Evolutionary conservation across 92 coral and sea anemone species (phyloP).

Genomic region (Anthopleura xanthogrammica): DNA sequence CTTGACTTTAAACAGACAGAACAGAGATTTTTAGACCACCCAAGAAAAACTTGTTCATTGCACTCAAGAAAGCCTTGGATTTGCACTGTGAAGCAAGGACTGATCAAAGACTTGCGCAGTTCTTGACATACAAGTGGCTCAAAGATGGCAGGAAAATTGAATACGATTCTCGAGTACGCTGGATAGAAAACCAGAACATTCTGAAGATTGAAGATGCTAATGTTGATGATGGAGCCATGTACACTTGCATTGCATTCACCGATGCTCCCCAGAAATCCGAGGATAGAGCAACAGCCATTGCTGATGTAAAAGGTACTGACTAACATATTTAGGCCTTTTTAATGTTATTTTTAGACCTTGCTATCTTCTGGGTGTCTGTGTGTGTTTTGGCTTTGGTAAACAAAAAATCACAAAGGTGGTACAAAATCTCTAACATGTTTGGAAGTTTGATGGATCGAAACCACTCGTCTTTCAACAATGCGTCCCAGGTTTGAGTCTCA

Average conservation of each 20-base stretch:
- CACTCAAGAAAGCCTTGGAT: slow-evolving; percentile 38
- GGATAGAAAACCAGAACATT: slow-evolving; percentile 41
- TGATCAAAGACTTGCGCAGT: slow-evolving; percentile 21
- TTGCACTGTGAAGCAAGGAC: slow-evolving; percentile 59
- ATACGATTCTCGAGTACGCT: slow-evolving; percentile 34
- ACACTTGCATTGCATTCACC: slow-evolving; percentile 85
- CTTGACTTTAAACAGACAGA: slow-evolving; percentile 27
- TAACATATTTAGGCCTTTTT: no score
- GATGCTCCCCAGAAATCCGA: slow-evolving; percentile 58
- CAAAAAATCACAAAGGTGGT: no score
- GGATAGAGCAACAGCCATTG: slow-evolving; percentile 53
- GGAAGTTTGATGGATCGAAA: no score
- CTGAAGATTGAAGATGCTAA: slow-evolving; percentile 41
- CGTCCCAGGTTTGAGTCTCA: no score
- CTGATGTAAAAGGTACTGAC: slow-evolving; percentile 67
- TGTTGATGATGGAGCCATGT: slow-evolving; percentile 65
- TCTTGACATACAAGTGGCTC: slow-evolving; percentile 56
- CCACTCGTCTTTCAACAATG: no score
- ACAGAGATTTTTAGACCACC: slow-evolving; percentile 51
- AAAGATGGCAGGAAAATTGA: slow-evolving; percentile 46
- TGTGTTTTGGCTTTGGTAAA: no score
- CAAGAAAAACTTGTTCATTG: slow-evolving; percentile 14
- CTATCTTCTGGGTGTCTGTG: no score
- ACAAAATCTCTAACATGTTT: no score
- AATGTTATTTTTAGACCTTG: no score